Evolutionary conservation across 2,797 vertebrate genomes (phyloP), one percentile per base, ranked within the genome.

Genomic region (Sebastes iracundus): DNA sequence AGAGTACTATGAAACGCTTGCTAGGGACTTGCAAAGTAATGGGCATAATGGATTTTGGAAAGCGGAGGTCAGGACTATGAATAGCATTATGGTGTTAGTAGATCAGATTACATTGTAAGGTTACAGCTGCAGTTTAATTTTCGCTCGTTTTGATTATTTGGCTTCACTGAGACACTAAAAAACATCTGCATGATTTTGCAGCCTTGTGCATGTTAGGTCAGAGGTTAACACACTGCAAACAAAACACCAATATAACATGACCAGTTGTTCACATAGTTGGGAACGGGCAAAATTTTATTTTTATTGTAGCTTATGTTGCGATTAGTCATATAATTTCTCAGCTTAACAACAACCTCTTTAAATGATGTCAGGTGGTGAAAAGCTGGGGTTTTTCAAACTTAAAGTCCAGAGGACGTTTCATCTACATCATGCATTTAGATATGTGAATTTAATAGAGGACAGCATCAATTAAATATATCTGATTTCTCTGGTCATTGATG

Each of bases 1-100:
- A 23, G 6, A 27, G 58, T 27, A 55, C 20, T 56, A 5, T 14
- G 2, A 65, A 20, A 20, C 22, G 42, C 22, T 58, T 73, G 33
- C 27, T 38, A 78, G 62, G 42, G 64, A 76, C 72, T 52, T 69
- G 71, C 55, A 75, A 65, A 72, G 42, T 14, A 73, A 53, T 72
- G 20, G 9, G 11, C 53, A 2, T 81, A 71, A 75, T 62, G 13
- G 61, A 35, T 64, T 77, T 66, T 58, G 46, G 33, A 71, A 35
- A 30, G 42, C 10, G 32, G 16, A 65, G 59, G 75, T 46, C 56
- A 67, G 61, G 67, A 30, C 27, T 30, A 56, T 72, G 23, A 81
- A 62, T 67, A 27, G 58, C 27, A 68, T 67, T 8, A 52, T 20
- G 5, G 28, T 3, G 14, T 74, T 35, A 25, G 42, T 70, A 20